Conservation (phyloP, 2,888 invertebrate species). For the Ernsta delagoae region DNA sequence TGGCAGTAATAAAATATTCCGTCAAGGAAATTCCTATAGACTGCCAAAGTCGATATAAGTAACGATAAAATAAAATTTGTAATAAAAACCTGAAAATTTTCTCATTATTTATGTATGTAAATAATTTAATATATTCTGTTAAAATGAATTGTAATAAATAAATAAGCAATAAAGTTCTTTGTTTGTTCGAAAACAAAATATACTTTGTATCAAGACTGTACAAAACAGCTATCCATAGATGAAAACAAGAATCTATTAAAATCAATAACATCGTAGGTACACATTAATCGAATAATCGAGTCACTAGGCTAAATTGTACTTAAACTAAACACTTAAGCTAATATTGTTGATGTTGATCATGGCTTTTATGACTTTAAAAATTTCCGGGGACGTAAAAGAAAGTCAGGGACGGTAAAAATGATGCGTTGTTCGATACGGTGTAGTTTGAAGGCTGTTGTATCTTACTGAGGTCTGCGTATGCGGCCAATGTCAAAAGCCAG, state of each 20-base stretch:
- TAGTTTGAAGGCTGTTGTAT: constrained; percentile 74
- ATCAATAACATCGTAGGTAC: constrained; percentile 77
- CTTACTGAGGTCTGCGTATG: constrained; percentile 74
- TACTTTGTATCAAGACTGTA: constrained; percentile 73
- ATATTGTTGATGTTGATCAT: constrained; percentile 68
- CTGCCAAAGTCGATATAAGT: constrained; percentile 66
- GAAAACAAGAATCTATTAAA: constrained; percentile 62
- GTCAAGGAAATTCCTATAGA: constrained; percentile 60
- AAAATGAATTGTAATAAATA: constrained; percentile 53
- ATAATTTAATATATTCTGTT: constrained; percentile 66
- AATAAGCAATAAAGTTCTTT: constrained; percentile 68
- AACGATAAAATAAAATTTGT: constrained; percentile 65
- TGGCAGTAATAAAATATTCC: constrained; percentile 65
- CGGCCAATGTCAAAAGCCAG: constrained; percentile 85
- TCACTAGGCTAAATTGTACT: constrained; percentile 71
- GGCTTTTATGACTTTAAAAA: constrained; percentile 76
- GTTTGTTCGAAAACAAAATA: constrained; percentile 72
- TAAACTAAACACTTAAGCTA: constrained; percentile 73
- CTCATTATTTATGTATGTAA: constrained; percentile 58
- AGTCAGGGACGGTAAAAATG: constrained; percentile 79
- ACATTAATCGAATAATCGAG: constrained; percentile 60
- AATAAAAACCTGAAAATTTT: constrained; percentile 63
- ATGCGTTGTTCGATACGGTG: constrained; percentile 75
- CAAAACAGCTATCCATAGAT: constrained; percentile 63
- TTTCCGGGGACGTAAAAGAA: constrained; percentile 47